These are phyloP conservation scores for Beris morrisii DNA, from an alignment of 2,888 invertebrate species.

Conservation along the genomic window DNA sequence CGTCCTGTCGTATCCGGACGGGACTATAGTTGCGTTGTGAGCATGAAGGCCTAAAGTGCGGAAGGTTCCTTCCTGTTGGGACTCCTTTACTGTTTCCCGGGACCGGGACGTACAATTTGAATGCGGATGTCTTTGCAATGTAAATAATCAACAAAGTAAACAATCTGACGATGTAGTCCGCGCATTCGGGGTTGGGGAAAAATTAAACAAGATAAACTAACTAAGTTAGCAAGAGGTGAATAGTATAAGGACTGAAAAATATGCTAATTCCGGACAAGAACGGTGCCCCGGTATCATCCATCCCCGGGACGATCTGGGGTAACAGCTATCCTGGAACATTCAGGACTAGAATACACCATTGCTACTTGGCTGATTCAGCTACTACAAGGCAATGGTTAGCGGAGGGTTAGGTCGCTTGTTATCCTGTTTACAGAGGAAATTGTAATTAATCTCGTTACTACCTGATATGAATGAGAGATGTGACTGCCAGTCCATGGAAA, in stretches of 20 bases:
- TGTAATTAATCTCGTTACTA: constrained; percentile 38
- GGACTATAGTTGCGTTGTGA: background rate
- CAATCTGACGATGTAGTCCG: constrained; percentile 21
- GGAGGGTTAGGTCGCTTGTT: constrained; percentile 32
- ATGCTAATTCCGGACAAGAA: constrained; percentile 8
- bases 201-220: constrained; percentile 38
- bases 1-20: background rate
- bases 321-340: background rate
- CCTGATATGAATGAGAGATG: constrained; percentile 33
- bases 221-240: constrained; percentile 4
- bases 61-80: constrained; percentile 4
- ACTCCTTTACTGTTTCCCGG: background rate
- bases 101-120: constrained; percentile 9
- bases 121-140: constrained; percentile 29
- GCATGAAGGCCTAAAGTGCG: constrained; percentile 2
- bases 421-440: constrained; percentile 36
- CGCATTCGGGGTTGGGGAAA: constrained; percentile 23
- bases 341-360: constrained; percentile 17
- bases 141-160: constrained; percentile 36
- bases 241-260: constrained; percentile 8
- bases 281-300: background rate
- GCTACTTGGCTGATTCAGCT: constrained; percentile 13
- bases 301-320: background rate
- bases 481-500: constrained; percentile 11
- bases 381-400: background rate